Evolutionary conservation across 2,113 vertebrate genomes (phyloP).

Genomic region (Danionella cerebrum): DNA sequence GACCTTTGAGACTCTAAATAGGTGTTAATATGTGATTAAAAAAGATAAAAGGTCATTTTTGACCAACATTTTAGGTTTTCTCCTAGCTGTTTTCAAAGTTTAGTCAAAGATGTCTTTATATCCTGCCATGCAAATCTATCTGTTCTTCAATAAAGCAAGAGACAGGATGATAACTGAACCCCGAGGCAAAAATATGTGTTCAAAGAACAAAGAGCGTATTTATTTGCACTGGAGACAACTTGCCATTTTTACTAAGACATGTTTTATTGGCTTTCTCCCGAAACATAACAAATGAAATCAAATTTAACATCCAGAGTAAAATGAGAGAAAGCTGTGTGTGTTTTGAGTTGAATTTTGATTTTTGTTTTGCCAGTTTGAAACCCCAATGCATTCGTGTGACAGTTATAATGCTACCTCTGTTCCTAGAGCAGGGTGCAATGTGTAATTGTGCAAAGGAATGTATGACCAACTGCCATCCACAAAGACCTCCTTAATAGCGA

Average conservation of each 20-base stretch:
- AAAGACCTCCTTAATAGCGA: conserved; percentile 42
- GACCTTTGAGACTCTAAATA: too few species aligned
- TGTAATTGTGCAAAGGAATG: conserved; percentile 50
- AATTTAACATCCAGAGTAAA: conserved; percentile 30
- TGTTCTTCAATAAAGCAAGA: conserved; percentile 50
- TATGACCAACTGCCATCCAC: conserved; percentile 45
- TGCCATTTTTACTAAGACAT: conserved; percentile 13
- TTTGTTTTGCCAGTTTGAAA: conserved; percentile 9
- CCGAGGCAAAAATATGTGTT: conserved; percentile 44
- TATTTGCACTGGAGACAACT: conserved; percentile 29
- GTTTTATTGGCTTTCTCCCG: conserved; percentile 18
- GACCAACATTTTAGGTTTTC: background rate
- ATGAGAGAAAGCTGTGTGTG: background rate
- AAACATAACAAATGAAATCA: conserved; percentile 23
- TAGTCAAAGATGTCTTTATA: conserved; percentile 22
- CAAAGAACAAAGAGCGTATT: conserved; percentile 34
- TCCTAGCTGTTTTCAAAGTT: background rate
- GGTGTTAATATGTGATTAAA: too few species aligned
- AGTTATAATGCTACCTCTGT: conserved; percentile 57
- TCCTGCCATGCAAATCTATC: conserved; percentile 41
- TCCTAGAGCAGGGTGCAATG: conserved; percentile 32
- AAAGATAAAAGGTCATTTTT: too few species aligned
- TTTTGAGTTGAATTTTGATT: conserved; percentile 4
- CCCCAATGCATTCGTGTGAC: background rate
- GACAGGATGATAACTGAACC: conserved; percentile 49